A percentile compares a stretch with the other conserved stretches of the same genome.
Conservation (phyloP, 2,113 vertebrate genomes). For the Etia nguti region DNA sequence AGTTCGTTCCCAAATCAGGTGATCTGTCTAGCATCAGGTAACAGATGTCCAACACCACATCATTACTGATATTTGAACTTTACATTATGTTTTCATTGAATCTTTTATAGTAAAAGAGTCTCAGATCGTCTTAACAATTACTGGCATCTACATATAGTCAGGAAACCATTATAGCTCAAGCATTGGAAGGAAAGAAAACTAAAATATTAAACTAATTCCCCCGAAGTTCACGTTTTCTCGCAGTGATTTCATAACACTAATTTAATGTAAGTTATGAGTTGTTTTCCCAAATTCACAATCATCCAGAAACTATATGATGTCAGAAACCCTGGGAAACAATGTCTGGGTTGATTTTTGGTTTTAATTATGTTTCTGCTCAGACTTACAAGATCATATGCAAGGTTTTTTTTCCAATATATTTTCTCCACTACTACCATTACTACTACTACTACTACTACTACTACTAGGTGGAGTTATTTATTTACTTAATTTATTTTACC, state of each 20-base stretch:
- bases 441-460: not conserved
- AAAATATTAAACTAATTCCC: not conserved
- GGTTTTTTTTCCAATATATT: not conserved
- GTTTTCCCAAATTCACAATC: not conserved
- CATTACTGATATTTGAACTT: not conserved
- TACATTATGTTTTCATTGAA: not conserved
- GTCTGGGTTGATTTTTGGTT: not conserved
- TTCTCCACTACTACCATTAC: not conserved
- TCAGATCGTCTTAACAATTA: not conserved
- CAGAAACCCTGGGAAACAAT: not conserved
- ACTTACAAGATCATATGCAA: not conserved
- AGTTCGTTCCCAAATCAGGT: not conserved
- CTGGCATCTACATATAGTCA: not conserved
- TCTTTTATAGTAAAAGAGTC: not conserved
- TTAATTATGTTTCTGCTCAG: not conserved
- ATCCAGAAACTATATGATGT: not conserved
- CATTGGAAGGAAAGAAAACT: not conserved
- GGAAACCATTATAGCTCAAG: not conserved
- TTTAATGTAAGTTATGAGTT: not conserved
- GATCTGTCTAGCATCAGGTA: not conserved
- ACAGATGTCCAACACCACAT: not conserved
- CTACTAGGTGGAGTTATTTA: not conserved
- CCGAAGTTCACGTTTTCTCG: not conserved
- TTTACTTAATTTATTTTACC: not conserved
- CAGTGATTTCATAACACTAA: not conserved